Base-by-base conservation (phyloP, 35 echinoderm and acorn worm species). In the Stichopus chloronotus region DNA sequence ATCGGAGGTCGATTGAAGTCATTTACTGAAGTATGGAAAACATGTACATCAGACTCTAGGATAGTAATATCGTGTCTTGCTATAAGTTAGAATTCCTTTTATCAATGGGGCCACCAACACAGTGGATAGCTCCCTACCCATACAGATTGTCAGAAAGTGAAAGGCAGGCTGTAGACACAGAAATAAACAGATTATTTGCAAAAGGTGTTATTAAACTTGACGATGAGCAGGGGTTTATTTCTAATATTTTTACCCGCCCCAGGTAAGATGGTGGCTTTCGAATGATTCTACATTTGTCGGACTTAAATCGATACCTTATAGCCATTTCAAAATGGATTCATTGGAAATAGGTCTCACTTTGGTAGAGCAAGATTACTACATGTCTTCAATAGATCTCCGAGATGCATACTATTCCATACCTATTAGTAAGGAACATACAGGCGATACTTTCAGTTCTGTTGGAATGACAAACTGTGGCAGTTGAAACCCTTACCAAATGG, bases 61-160 rank as follows among this genome's bases (percentile, higher is more conserved):
- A 97, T 95, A 19, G 78, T 95, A 52, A 94, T 8, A 72, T 82
- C 30, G 59, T 97, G 17, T 16, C 8, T 63, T 94, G 96, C 10
- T 95, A 95, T 60, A 79, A 95, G 12, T 43, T 74, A 56, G 1
- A 83, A 53, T 88, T 88, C 20, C 16, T 60, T 57, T 22, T 52
- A 30, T 53, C 25, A 0, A 19, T 83, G 80, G 54, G 59, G 9
- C 78, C 65, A 88, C 88, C 86, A 17, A 10, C 87, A 9, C 86
- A 94, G 58, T 25, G 10, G 8, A 12, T 6, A 77, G 25, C 83
- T 19, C 93, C 87, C 3, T 13, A 16, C 7, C 87, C 74, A 90
- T 90, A 71, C 78, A 81, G 58, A 90, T 83, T 91, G 24, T 20
- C 72, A 65, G 55, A n/a, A 65, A 30, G 61, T 81, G 87, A 94